phyloP scores from a whole-genome alignment of 1,140 invertebrate genomes.

The Maconellicoccus hirsutus region DNA sequence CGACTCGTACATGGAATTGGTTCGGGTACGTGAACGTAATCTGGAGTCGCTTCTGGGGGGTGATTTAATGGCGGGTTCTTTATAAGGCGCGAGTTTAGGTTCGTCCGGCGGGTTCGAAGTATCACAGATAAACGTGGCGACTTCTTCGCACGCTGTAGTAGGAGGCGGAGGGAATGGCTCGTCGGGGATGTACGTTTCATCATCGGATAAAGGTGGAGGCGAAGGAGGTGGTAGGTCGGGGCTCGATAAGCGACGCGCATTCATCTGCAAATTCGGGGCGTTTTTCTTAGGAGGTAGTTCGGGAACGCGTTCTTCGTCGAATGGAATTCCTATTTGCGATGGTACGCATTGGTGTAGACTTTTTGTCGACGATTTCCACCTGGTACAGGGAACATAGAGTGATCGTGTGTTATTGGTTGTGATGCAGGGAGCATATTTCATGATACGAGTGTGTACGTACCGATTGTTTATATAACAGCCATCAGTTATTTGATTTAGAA shows the following conservation, averaged over 20 bases:
- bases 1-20: too few species aligned
- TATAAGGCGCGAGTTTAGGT: too few species aligned
- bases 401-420: not conserved
- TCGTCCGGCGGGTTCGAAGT: not conserved
- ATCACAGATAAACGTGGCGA: not conserved
- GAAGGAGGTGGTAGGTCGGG: constrained; percentile 34
- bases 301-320: constrained; percentile 56
- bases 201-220: constrained; percentile 30
- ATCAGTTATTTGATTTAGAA: too few species aligned
- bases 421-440: too few species aligned
- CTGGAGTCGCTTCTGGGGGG: too few species aligned
- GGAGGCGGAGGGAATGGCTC: constrained; percentile 63
- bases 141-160: constrained; percentile 32
- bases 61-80: too few species aligned
- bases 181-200: constrained; percentile 43
- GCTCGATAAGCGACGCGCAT: constrained; percentile 22
- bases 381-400: constrained; percentile 33
- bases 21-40: too few species aligned
- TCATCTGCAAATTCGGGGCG: constrained; percentile 38
- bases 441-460: too few species aligned
- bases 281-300: constrained; percentile 63
- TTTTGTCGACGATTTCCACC: constrained; percentile 45
- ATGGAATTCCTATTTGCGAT: constrained; percentile 38
- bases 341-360: too few species aligned
- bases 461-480: too few species aligned